phyloP scores from a whole-genome alignment of 2,888 invertebrate genomes.

The Hoplodrina blanda region DNA sequence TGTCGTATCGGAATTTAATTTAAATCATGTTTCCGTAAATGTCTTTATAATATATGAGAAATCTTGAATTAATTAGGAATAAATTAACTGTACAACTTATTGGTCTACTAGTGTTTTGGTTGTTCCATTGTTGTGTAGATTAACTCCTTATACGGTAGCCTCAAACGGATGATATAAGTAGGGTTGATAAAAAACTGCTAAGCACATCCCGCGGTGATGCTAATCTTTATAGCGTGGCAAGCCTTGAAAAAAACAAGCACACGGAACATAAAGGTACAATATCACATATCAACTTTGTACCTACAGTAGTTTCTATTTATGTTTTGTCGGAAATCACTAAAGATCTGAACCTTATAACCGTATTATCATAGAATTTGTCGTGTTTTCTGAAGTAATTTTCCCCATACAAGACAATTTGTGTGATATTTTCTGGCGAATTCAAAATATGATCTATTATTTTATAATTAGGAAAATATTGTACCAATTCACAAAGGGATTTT shows the following conservation, averaged over 20 bases:
- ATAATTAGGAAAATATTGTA: background rate
- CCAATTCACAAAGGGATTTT: background rate
- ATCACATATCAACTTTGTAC: constrained; percentile 15
- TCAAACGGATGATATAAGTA: constrained; percentile 47
- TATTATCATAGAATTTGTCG: background rate
- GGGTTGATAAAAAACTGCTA: constrained; percentile 58
- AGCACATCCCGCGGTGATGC: constrained; percentile 63
- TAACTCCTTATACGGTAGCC: constrained; percentile 1
- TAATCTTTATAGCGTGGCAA: constrained; percentile 67
- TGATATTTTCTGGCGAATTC: background rate
- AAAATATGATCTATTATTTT: too few species aligned
- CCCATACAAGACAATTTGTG: background rate
- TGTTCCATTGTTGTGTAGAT: constrained; percentile 22
- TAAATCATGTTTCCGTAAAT: constrained; percentile 44
- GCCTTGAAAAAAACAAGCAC: constrained; percentile 64
- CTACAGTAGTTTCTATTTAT: background rate
- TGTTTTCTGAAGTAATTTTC: background rate
- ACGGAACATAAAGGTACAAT: constrained; percentile 34
- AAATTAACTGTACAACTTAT: constrained; percentile 47
- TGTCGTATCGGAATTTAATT: constrained; percentile 47
- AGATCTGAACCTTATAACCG: constrained; percentile 9
- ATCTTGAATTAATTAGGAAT: constrained; percentile 44
- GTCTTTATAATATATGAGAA: constrained; percentile 29
- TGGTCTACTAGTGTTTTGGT: constrained; percentile 21
- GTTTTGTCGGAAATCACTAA: constrained; percentile 6